Base-by-base conservation (phyloP, 2,888 invertebrate genomes). In the Heterodera filipjevi region DNA sequence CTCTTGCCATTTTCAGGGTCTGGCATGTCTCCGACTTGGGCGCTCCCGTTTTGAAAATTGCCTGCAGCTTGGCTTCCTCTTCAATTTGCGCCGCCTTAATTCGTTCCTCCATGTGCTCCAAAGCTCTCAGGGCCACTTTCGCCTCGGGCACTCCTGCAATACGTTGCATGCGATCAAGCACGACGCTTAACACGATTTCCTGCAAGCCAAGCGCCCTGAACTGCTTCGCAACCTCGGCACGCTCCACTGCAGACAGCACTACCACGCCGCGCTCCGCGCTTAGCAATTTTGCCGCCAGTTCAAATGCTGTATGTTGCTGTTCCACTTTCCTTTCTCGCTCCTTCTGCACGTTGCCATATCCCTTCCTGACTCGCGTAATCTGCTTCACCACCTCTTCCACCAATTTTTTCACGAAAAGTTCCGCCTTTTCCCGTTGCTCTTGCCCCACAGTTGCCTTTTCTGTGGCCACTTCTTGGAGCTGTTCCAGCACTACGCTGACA, bases 331-430 rank as follows among this genome's bases (percentile, higher is more conserved):
- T 33, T 66, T 77, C 33, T 32, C 46, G 32, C 30, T 46, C 49
- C 44, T 46, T 39, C 74, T 39, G 49, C 32, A 64, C 76, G 46
- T 76, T 76, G 32, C 64, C 59, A 33, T 76, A 76, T n/a, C 76
- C 76, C 27, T 68, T 66, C 46, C 76, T 10, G 39, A 76, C 14
- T 22, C 76, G 19, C 5, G 66, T 33, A 19, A 39, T 14, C 12
- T 39, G 44, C 76, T 46, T 44, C 64, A 27, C 27, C 64, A 27
- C 27, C 64, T 64, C 64, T 19, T 22, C 27, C n/a, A 64, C 1
- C n/a, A 27, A 22, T 27, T 64, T 64, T 39, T 6, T 12, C 39
- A 39, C 39, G 39, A 39, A 39, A 39, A 39, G 39, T 39, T 39
- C 8, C 39, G 39, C 39, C 39, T 12, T 39, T 39, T 39, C 39